Evolutionary conservation across 2,888 invertebrate genomes (phyloP), one percentile per base, ranked within the genome.

Genomic region (Drepana falcataria): DNA sequence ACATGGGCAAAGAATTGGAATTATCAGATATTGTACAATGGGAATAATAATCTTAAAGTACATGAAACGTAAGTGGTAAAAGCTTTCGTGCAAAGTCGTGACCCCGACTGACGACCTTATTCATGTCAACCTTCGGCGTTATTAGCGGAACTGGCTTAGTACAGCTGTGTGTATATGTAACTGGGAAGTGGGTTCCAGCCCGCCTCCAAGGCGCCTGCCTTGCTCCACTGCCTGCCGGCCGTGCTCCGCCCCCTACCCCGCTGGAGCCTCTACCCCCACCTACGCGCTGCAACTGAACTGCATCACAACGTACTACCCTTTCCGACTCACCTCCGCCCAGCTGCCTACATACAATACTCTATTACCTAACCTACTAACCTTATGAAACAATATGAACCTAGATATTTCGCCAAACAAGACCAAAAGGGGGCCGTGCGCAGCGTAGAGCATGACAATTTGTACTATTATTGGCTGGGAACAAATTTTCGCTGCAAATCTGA

Each of bases 261-360:
- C 68, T 73, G 44, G 9, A 73, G 75, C 72, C 73, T 66, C 63
- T 60, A 59, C 60, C 59, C 61, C 71, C 69, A 57, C 66, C 71
- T 71, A 63, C 65, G 60, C 57, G 62, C 61, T 78, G 78, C 81
- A 79, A 73, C 77, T 77, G 80, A 78, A 81, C 68, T 83, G 83
- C 84, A 84, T 69, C 75, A 79, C 76, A 79, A 82, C 81, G 81
- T 79, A 66, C 71, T 83, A 81, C 69, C 82, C 81, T 87, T 85
- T 83, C 62, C 63, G 60, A 55, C 65, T 55, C 57, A 64, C 68
- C 70, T 69, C 68, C 71, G 59, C 68, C 21, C 9, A 3, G 44
- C 44, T 6, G 9, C 44, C 44, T 7, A 40, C 40, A 40, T 40
- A 40, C 40, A 40, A 40, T 40, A 44, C 1, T 44, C 44, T 44